Evolutionary conservation across 2,113 vertebrate genomes (phyloP).

Genomic region (Tragelaphus buxtoni): DNA sequence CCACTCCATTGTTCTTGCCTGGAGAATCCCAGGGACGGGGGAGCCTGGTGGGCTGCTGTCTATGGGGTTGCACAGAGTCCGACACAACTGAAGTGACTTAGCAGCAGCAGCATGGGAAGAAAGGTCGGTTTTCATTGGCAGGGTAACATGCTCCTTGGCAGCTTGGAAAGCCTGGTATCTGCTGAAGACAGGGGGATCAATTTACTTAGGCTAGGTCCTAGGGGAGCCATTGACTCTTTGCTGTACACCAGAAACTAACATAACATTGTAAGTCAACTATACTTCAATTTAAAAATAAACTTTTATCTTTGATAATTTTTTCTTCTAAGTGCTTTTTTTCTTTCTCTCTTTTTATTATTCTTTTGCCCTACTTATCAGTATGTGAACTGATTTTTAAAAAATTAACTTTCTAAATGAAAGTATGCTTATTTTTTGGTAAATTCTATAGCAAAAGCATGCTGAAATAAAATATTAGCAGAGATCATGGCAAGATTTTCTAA

Average conservation of each 20-base stretch:
- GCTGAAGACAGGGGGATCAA: neutral
- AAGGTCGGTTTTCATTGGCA: neutral
- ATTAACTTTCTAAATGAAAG: neutral
- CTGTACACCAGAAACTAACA: neutral
- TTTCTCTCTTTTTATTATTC: neutral
- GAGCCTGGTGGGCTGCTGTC: too few relatives aligned
- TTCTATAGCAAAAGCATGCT: neutral
- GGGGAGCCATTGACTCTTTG: neutral
- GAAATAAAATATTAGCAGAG: neutral
- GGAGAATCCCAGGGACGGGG: too few relatives aligned
- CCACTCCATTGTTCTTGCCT: too few relatives aligned
- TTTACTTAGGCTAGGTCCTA: neutral
- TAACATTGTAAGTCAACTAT: neutral
- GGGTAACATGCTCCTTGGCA: neutral
- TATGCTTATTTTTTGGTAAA: neutral
- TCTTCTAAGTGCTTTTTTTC: neutral
- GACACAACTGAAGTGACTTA: too few relatives aligned
- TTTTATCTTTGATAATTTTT: neutral
- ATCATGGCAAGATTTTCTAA: neutral
- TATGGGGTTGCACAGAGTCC: too few relatives aligned
- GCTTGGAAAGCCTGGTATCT: rapidly evolving
- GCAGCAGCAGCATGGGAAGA: too few relatives aligned
- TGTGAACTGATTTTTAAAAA: neutral
- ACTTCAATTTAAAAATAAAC: neutral
- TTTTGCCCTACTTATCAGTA: neutral